phyloP scores from a whole-genome alignment of 92 coral and sea anemone genomes.

The Phenganax marumi region DNA sequence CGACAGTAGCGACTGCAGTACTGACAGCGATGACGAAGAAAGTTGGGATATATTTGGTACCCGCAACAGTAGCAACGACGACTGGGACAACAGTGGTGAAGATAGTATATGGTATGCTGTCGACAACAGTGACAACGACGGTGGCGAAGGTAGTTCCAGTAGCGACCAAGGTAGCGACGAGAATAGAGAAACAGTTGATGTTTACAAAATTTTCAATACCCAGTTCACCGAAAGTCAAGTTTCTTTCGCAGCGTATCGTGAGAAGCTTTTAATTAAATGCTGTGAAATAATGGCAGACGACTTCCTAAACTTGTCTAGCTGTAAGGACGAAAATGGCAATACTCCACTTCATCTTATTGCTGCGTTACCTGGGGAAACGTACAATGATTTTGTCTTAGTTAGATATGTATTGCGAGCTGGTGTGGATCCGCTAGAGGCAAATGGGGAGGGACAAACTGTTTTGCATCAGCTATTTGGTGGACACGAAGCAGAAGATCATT shows the following conservation, averaged over 20 bases:
- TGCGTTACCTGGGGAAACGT: constrained; percentile 54
- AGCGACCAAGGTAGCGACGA: not conserved
- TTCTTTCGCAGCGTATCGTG: constrained; percentile 37
- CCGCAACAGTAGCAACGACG: no score
- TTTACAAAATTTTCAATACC: not conserved
- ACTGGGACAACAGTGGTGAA: no score
- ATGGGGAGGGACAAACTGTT: constrained; percentile 45
- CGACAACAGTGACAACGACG: not conserved
- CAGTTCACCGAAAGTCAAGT: not conserved
- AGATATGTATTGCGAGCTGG: constrained; percentile 35
- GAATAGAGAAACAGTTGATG: not conserved
- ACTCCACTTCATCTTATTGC: constrained; percentile 60
- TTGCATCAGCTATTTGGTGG: constrained; percentile 58
- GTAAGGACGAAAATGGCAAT: constrained; percentile 30
- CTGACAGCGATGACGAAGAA: not conserved
- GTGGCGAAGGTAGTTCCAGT: not conserved
- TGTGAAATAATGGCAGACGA: constrained; percentile 40
- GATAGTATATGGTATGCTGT: not conserved
- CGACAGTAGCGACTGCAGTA: not conserved
- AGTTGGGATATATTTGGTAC: not conserved
- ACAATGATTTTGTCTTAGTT: constrained; percentile 11
- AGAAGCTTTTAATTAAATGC: constrained; percentile 28
- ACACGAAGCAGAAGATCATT: not conserved
- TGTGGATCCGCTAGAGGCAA: constrained; percentile 46
- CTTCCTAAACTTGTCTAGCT: constrained; percentile 16